Percentiles rank a stretch among this genome's conserved stretches.
Conservation (phyloP, 2,113 vertebrate genomes). For the Zosterops borbonicus region DNA sequence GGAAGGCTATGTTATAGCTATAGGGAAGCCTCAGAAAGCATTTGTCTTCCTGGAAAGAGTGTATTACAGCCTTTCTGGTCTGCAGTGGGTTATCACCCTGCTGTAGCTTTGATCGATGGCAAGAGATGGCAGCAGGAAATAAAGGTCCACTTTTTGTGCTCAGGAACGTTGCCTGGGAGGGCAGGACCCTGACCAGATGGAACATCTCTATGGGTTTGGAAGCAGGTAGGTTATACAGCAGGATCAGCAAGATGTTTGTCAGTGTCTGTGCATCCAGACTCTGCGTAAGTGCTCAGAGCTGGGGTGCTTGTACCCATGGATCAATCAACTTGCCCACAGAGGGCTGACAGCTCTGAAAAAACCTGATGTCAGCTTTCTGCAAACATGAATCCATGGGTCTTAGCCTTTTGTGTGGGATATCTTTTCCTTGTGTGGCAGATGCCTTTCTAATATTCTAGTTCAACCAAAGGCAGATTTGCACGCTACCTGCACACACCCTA, state of each 20-base stretch:
- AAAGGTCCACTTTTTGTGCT: neutral
- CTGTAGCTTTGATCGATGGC: neutral
- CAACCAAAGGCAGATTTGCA: neutral
- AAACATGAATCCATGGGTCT: neutral
- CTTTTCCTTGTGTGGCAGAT: rapidly evolving
- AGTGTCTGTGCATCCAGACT: neutral
- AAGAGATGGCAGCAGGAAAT: neutral
- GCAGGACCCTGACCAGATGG: rapidly evolving
- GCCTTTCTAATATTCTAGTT: neutral
- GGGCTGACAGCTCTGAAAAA: neutral
- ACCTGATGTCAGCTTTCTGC: neutral
- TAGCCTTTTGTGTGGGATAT: neutral
- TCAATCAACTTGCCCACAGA: neutral
- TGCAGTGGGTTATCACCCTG: neutral
- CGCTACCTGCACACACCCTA: rapidly evolving
- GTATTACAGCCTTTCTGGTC: neutral
- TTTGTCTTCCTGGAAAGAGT: neutral
- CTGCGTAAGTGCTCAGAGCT: neutral
- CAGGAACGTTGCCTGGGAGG: neutral
- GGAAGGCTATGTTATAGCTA: neutral
- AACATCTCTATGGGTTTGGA: neutral
- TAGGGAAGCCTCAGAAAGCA: neutral
- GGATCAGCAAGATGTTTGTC: neutral
- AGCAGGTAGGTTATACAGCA: neutral
- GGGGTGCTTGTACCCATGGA: neutral